Evolutionary conservation across 2,888 invertebrate species (phyloP), one percentile per base, ranked within the genome.

Genomic region (Mantis religiosa): DNA sequence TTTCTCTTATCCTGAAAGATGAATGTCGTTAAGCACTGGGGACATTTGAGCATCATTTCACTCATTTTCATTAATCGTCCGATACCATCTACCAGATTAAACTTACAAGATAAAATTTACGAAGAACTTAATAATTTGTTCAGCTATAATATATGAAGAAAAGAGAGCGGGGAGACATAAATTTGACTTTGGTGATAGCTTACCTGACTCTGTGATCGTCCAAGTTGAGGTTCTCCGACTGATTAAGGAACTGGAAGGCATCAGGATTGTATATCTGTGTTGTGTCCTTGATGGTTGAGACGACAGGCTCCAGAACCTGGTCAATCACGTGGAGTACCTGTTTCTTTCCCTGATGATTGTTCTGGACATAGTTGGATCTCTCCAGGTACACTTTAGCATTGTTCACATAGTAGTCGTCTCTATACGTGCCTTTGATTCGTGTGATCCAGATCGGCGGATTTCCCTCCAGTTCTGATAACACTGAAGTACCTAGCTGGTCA

Each of bases 241-340:
- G 95, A 92, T 96, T 96, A 90, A 98, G 93, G 92, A 97, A 97
- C 92, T 96, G 96, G 92, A 95, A 96, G 2, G 98, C 98, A 91
- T 97, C 97, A 0, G 97, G 97, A 92, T 97, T 97, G 93, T 96
- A 96, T 87, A 97, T 95, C 20, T 95, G 94, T 47, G 95, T 95
- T 89, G 94, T 94, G 0, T 96, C 95, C 91, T 95, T 95, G 82
- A 91, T 91, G 47, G 91, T 84, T n/a, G 93, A 92, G 85, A 93
- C 92, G 8, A 97, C 95, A 0, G 98, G 98, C 91, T 96, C 96
- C 90, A 98, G 94, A 47, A 98, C 97, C 93, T 97, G 97, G 92
- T 98, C 97, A 92, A 98, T 97, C 92, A 97, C 96, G 93, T 98
- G 98, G 91, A 98, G 94, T 27, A 98, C 96, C 97, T 96, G 96